Conservation (phyloP, 2,888 invertebrate genomes). For the Thera obeliscata region DNA sequence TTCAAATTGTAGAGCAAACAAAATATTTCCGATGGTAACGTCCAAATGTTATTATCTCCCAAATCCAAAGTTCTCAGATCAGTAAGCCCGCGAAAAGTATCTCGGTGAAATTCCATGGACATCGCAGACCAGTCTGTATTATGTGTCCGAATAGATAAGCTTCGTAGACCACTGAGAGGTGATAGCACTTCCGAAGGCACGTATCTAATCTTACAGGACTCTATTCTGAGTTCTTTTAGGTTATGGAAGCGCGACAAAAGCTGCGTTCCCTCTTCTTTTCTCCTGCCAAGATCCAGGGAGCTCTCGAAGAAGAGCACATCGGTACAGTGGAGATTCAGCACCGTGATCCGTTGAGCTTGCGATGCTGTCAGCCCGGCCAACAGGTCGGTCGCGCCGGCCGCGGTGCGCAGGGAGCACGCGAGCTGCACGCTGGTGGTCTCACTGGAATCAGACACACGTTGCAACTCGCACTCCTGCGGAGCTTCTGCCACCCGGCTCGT, state of each 20-base stretch:
- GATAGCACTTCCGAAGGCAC: constrained; percentile 89
- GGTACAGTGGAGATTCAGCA: constrained; percentile 88
- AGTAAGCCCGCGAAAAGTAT: constrained; percentile 88
- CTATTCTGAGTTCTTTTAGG: constrained; percentile 88
- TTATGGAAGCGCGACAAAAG: constrained; percentile 86
- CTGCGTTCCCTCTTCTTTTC: constrained; percentile 81
- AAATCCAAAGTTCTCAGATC: constrained; percentile 88
- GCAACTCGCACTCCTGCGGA: constrained; percentile 90
- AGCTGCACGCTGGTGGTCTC: constrained; percentile 85
- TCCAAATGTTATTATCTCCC: constrained; percentile 91
- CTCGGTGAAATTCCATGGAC: constrained; percentile 89
- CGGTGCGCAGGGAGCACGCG: constrained; percentile 87
- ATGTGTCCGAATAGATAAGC: constrained; percentile 88
- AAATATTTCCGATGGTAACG: constrained; percentile 88
- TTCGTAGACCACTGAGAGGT: constrained; percentile 87
- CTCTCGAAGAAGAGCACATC: constrained; percentile 90
- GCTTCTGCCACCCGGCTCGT: constrained; percentile 85
- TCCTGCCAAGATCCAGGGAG: constrained; percentile 84
- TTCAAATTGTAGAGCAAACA: constrained; percentile 89
- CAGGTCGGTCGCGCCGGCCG: constrained; percentile 87
- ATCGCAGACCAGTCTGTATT: constrained; percentile 92
- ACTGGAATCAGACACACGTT: constrained; percentile 81
- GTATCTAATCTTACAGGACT: constrained; percentile 90
- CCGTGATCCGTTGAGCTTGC: constrained; percentile 88
- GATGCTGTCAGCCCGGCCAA: constrained; percentile 86